Conservation (phyloP, 92 coral and sea anemone genomes). For the Paramuricea clavata region DNA sequence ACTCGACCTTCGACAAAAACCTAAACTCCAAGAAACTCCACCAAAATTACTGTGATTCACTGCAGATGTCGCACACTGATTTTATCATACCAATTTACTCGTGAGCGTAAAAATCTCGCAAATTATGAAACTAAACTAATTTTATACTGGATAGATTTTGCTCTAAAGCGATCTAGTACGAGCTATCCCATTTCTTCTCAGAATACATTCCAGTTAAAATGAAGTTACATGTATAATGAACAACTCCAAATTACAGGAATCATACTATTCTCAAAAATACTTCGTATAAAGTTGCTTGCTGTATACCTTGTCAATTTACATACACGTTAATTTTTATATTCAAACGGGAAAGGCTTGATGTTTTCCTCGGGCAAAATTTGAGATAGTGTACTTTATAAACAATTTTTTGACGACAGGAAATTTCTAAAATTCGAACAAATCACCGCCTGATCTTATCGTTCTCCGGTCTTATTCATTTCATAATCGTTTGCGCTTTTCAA, state of each 20-base stretch:
- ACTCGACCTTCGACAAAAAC: too few species aligned
- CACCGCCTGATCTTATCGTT: neutral
- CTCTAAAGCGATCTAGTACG: neutral
- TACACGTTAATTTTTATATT: neutral
- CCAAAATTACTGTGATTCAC: neutral
- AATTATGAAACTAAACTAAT: neutral
- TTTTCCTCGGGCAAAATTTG: neutral
- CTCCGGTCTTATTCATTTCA: neutral
- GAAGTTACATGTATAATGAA: too few species aligned
- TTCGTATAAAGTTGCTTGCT: neutral
- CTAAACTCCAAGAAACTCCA: too few species aligned
- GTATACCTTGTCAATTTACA: neutral
- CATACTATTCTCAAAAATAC: too few species aligned
- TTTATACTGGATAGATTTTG: neutral
- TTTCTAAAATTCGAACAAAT: neutral
- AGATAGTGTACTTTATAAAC: neutral
- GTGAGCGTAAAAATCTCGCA: neutral
- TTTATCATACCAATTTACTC: neutral
- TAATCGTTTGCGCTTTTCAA: neutral
- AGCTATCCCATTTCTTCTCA: too few species aligned
- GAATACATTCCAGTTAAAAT: too few species aligned
- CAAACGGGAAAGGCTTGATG: neutral
- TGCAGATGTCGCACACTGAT: neutral
- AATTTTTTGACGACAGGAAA: constrained; percentile 5
- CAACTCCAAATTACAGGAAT: too few species aligned